Evolutionary conservation across 2,797 vertebrate genomes (phyloP).

Genomic region (Propithecus deckenii): DNA sequence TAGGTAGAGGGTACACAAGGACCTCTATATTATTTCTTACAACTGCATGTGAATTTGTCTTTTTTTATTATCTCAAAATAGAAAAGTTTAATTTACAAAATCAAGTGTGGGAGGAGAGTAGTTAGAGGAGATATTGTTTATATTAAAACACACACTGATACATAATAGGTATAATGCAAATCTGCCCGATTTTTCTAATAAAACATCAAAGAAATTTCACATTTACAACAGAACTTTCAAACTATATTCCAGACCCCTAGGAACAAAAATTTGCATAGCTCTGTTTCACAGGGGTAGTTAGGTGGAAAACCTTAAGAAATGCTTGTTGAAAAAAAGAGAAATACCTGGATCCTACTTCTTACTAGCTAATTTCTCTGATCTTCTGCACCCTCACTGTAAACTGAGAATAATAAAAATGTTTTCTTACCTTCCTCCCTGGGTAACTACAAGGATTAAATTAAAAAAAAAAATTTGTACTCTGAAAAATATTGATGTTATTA

Average conservation of each 20-base stretch:
- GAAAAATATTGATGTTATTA: slow-evolving; percentile 3
- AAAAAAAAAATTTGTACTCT: neutral
- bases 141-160: neutral
- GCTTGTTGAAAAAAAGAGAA: neutral
- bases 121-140: neutral
- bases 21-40: neutral
- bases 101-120: neutral
- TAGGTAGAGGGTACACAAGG: neutral
- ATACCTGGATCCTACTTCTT: neutral
- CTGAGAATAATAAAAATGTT: neutral
- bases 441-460: neutral
- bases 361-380: neutral
- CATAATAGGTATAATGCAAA: neutral
- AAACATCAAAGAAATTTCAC: neutral
- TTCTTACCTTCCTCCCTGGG: neutral
- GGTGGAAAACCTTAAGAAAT: neutral
- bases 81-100: slow-evolving; percentile 15
- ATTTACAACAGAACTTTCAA: neutral
- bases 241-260: neutral
- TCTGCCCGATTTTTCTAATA: neutral
- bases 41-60: neutral
- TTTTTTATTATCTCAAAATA: neutral
- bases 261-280: neutral
- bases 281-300: neutral
- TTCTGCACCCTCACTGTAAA: neutral